Evolutionary conservation across 2,888 invertebrate species (phyloP).

Genomic region (Drosophila eohydei): DNA sequence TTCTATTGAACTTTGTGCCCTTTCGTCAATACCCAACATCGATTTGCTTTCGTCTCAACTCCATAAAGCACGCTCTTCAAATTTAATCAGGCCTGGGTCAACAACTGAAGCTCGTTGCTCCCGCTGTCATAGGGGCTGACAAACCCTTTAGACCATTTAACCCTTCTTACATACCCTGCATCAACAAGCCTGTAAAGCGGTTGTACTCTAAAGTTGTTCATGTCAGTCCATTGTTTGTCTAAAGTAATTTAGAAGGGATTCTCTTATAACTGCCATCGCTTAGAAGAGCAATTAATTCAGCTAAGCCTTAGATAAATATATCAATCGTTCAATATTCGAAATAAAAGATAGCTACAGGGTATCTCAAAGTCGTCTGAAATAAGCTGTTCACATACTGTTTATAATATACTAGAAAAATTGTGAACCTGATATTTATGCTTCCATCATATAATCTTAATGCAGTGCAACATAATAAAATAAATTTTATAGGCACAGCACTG

Average conservation of each 20-base stretch:
- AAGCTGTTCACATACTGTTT: not conserved
- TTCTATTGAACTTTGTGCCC: constrained; percentile 40
- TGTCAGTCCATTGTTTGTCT: not conserved
- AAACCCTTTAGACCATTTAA: constrained; percentile 27
- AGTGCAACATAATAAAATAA: too few relatives aligned
- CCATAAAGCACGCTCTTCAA: constrained; percentile 45
- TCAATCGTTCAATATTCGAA: too few relatives aligned
- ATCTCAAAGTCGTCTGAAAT: not conserved
- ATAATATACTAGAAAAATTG: not conserved
- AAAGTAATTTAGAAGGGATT: not conserved
- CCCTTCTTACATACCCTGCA: constrained; percentile 45
- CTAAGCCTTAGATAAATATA: too few relatives aligned
- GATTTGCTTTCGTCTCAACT: constrained; percentile 33
- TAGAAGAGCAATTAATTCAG: not conserved
- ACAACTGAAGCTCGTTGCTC: constrained; percentile 39
- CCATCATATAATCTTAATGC: too few relatives aligned
- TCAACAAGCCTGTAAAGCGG: not conserved
- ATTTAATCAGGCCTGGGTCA: constrained; percentile 61
- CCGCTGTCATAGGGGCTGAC: constrained; percentile 26
- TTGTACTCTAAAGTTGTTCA: not conserved
- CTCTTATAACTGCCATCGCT: not conserved
- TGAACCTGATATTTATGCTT: too few relatives aligned
- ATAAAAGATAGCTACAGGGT: not conserved
- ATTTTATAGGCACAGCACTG: not conserved
- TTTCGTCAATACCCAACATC: constrained; percentile 22